Conservation (phyloP, 2,888 invertebrate species). For the Drosophila mulleri region DNA sequence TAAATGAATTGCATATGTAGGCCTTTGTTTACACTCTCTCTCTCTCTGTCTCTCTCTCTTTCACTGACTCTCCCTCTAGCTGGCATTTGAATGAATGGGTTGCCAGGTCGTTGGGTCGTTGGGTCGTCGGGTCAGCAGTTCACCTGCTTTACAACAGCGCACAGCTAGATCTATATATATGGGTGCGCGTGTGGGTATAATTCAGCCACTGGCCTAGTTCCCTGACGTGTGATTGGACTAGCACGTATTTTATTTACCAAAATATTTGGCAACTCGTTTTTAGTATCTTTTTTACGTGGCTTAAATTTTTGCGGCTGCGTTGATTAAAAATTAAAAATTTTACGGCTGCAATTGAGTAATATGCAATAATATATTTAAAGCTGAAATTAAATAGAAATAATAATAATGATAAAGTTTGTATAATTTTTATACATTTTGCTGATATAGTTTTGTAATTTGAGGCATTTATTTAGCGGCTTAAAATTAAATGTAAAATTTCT, state of each 20-base stretch:
- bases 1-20: conserved; percentile 78
- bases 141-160: conserved; percentile 1
- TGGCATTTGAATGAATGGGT: conserved; percentile 66
- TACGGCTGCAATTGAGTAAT: neutral
- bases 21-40: conserved; percentile 64
- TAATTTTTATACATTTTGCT: neutral
- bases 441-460: no score
- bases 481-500: no score
- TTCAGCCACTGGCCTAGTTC: conserved; percentile 44
- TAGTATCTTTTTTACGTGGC: conserved; percentile 3
- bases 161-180: conserved; percentile 5
- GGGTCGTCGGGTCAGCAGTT: conserved; percentile 34
- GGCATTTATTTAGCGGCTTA: no score
- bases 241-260: conserved; percentile 33
- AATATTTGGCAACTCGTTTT: conserved; percentile 26
- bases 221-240: conserved; percentile 22
- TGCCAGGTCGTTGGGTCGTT: conserved; percentile 27
- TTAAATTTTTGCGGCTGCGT: conserved; percentile 13
- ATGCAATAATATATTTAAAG: neutral
- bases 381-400: neutral
- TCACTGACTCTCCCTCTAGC: neutral
- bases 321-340: conserved; percentile 32
- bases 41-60: neutral
- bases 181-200: neutral
- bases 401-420: neutral